phyloP scores from a whole-genome alignment of 2,888 invertebrate species.

The Operophtera brumata region DNA sequence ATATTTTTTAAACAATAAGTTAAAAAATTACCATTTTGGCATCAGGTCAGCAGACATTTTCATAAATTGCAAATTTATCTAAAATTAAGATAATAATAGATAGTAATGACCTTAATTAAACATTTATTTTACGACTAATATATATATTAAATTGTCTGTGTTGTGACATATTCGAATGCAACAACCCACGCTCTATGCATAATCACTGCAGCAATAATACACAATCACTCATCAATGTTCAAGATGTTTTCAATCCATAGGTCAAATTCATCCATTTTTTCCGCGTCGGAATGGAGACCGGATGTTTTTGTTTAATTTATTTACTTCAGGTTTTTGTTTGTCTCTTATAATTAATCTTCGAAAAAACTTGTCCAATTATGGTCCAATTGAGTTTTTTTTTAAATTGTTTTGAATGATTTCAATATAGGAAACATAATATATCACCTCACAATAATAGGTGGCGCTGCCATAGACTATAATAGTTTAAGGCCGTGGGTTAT shows the following conservation, averaged over 20 bases:
- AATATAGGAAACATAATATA: too few relatives aligned
- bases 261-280: conserved; percentile 6
- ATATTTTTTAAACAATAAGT: neutral
- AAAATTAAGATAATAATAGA: conserved; percentile 9
- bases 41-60: conserved; percentile 1
- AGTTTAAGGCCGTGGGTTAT: too few relatives aligned
- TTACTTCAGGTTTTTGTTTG: too few relatives aligned
- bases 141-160: conserved; percentile 17
- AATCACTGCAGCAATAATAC: too few relatives aligned
- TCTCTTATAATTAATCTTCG: too few relatives aligned
- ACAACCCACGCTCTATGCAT: conserved; percentile 23
- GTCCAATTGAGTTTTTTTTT: too few relatives aligned
- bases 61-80: conserved; percentile 12
- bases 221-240: neutral
- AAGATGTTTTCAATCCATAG: conserved; percentile 7
- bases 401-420: too few relatives aligned
- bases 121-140: conserved; percentile 25
- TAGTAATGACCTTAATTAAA: conserved; percentile 16
- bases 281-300: too few relatives aligned
- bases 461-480: too few relatives aligned
- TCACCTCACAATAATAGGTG: too few relatives aligned
- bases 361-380: too few relatives aligned
- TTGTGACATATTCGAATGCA: conserved; percentile 25
- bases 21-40: neutral
- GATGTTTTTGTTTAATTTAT: neutral